Evolutionary conservation across 2,113 vertebrate genomes (phyloP), one percentile per base, ranked within the genome.

Genomic region (Equus przewalskii): DNA sequence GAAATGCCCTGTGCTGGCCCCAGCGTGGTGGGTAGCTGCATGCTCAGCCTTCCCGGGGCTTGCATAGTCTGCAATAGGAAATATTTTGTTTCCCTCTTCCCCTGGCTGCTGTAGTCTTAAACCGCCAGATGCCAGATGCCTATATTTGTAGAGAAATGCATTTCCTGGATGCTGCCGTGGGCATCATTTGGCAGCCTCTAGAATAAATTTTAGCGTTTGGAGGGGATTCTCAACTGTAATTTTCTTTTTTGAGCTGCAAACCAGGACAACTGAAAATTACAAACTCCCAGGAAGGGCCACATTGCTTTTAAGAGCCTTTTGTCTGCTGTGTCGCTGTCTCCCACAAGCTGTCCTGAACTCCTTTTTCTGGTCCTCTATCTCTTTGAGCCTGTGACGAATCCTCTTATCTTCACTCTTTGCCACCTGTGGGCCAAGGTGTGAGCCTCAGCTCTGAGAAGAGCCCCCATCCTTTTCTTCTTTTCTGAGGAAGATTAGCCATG

Each of bases 341-440:
- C 19, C 6, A 67, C 4, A 30, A 82, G 85, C 91, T 24, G 54
- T 15, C 46, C 72, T 7, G 67, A 58, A 73, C 36, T 83, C 49
- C 24, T n/a, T 16, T 84, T n/a, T 41, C 3, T 14, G 36, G 30
- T 62, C 19, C 10, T 41, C 56, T 16, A 30, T 6, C 65, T 72
- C 26, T 70, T 36, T 46, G 82, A 72, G 36, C 70, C 28, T 6
- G 44, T 62, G 44, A 24, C 64, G 30, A 65, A 64, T 54, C 64
- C 41, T 33, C 19, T 44, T 22, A 33, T 67, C 70, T 30, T 69
- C 33, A 70, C 96, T 54, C 41, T 8, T 91, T 18, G 95, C 82
- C 95, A 95, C 93, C 91, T 86, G 93, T 96, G 96, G 72, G 83
- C 62, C 88, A n/a, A 51, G 49, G 94, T 41, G 70, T 67, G 88